Percentiles rank a stretch among this genome's conserved stretches.
phyloP scores from a whole-genome alignment of 1,140 invertebrate genomes.

The Coelopa frigida region DNA sequence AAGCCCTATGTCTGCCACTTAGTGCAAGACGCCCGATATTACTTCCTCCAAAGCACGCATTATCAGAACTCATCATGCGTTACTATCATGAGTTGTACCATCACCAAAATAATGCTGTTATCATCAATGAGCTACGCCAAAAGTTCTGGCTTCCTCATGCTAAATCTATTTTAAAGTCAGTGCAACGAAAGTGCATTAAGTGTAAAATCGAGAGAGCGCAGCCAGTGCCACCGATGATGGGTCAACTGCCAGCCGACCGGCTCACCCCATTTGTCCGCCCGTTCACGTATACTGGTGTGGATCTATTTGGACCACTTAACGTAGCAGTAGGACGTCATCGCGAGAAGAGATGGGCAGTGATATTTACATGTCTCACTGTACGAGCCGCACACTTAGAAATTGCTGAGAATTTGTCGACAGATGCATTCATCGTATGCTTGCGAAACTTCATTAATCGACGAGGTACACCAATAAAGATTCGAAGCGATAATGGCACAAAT shows the following conservation, averaged over 20 bases:
- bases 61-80: background rate
- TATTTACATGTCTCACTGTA: slow-evolving; percentile 39
- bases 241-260: slow-evolving; percentile 15
- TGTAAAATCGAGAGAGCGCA: background rate
- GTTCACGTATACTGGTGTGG: slow-evolving; percentile 26
- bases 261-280: slow-evolving; percentile 21
- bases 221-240: slow-evolving; percentile 14
- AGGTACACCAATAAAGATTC: slow-evolving; percentile 14
- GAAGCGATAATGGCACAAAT: slow-evolving; percentile 26
- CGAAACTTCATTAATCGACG: slow-evolving; percentile 35
- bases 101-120: slow-evolving; percentile 8
- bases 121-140: background rate
- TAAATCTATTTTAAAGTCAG: background rate
- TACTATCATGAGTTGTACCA: slow-evolving; percentile 3
- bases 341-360: slow-evolving; percentile 37
- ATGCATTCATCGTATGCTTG: slow-evolving; percentile 40
- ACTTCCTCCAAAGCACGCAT: background rate
- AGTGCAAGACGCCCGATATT: background rate
- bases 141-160: slow-evolving; percentile 5
- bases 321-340: slow-evolving; percentile 15
- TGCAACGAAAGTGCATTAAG: background rate
- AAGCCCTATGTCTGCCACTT: background rate
- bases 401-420: slow-evolving; percentile 26
- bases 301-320: slow-evolving; percentile 31
- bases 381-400: slow-evolving; percentile 37